Conservation (phyloP, 1,140 invertebrate genomes). For the Trichomalopsis sarcophagae region DNA sequence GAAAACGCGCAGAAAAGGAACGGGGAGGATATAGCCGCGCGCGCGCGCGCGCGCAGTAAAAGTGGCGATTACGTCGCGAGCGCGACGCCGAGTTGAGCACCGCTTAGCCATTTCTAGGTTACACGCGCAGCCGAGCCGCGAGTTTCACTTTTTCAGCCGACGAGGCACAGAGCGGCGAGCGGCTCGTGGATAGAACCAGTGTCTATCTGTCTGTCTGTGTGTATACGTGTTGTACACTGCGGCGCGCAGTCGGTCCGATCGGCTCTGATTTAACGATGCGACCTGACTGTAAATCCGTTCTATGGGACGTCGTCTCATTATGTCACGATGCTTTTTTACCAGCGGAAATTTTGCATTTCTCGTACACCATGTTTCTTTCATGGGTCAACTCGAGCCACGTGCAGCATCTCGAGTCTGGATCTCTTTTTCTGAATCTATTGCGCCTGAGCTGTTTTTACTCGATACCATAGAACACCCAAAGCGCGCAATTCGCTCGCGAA, state of each 20-base stretch:
- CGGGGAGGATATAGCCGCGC: background rate
- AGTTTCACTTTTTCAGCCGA: constrained; percentile 75
- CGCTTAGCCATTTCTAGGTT: constrained; percentile 74
- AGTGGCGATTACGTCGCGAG: constrained; percentile 56
- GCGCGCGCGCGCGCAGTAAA: constrained; percentile 56
- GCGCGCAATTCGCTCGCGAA: background rate
- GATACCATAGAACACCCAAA: too few species aligned
- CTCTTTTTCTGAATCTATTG: too few species aligned
- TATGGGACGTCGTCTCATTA: too few species aligned
- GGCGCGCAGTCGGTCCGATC: background rate
- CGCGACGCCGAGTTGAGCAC: constrained; percentile 68
- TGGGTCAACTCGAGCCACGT: too few species aligned
- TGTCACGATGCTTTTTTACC: too few species aligned
- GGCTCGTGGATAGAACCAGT: background rate
- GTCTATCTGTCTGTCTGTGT: background rate
- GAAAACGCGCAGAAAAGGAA: background rate
- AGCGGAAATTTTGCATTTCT: too few species aligned
- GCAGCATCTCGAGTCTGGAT: too few species aligned
- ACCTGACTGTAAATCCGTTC: background rate
- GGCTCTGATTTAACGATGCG: background rate
- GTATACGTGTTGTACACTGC: background rate
- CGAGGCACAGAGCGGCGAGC: constrained; percentile 58
- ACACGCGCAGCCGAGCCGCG: constrained; percentile 74
- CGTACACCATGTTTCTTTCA: too few species aligned
- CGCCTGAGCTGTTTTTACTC: too few species aligned